A percentile compares a stretch with the other conserved stretches of the same genome.
phyloP scores from a whole-genome alignment of 1,140 invertebrate species.

The Berghia stephanieae region DNA sequence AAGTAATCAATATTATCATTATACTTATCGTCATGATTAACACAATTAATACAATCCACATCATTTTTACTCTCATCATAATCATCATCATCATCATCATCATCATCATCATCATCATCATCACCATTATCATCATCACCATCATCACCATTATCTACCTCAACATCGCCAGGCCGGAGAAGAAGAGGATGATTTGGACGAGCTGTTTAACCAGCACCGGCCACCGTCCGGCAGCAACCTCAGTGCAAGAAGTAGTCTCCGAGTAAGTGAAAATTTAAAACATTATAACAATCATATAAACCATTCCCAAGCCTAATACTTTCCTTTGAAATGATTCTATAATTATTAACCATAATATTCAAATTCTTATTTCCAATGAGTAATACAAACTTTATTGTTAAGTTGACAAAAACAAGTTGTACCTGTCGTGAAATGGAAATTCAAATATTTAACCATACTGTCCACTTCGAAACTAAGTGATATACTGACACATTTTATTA shows the following conservation, averaged over 20 bases:
- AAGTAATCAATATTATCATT: neutral
- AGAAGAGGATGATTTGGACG: conserved; percentile 31
- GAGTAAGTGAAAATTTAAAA: conserved; percentile 20
- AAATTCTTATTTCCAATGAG: no score
- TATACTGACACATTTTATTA: no score
- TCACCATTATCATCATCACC: neutral
- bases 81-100: neutral
- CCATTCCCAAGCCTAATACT: no score
- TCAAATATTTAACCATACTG: no score
- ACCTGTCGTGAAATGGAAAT: no score
- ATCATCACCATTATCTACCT: neutral
- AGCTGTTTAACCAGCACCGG: conserved; percentile 19
- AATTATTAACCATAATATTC: no score
- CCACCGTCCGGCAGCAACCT: conserved; percentile 19
- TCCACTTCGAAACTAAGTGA: no score
- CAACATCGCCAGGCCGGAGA: neutral
- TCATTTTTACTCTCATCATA: no score
- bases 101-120: neutral
- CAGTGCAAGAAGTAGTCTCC: conserved; percentile 25
- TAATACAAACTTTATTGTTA: no score
- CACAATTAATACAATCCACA: no score
- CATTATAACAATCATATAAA: neutral
- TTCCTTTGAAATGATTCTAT: no score
- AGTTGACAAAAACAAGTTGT: no score
- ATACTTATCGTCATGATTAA: neutral